Conservation (phyloP, 2,888 invertebrate species). For the Eupelmus urozonus region DNA sequence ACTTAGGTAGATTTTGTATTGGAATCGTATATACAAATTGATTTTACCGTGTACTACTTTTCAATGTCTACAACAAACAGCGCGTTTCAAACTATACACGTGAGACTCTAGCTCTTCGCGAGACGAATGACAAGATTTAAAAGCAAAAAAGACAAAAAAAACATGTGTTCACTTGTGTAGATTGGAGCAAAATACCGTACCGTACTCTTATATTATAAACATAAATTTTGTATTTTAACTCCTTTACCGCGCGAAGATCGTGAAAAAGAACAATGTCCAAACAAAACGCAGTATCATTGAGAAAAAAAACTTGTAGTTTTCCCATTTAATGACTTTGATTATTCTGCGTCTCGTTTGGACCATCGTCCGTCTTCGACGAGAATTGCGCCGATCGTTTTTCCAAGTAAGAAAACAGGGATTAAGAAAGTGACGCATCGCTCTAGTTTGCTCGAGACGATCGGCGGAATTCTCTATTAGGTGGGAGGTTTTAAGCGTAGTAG, state of each 20-base stretch:
- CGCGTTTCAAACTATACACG: conserved; percentile 49
- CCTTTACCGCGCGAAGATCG: not conserved
- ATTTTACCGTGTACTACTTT: conserved; percentile 38
- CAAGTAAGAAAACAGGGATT: not conserved
- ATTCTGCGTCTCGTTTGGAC: conserved; percentile 6
- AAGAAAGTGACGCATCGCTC: too few species aligned
- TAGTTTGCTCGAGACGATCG: not conserved
- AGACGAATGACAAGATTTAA: conserved; percentile 19
- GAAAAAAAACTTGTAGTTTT: not conserved
- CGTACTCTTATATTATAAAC: conserved; percentile 27
- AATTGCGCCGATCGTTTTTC: conserved; percentile 26
- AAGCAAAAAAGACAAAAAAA: conserved; percentile 14
- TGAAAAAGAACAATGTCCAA: not conserved
- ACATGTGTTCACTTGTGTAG: conserved; percentile 54
- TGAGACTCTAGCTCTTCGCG: conserved; percentile 42
- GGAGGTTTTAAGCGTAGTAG: too few species aligned
- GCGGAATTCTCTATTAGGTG: too few species aligned
- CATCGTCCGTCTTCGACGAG: conserved; percentile 18
- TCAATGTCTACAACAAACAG: conserved; percentile 29
- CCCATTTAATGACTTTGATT: conserved; percentile 1
- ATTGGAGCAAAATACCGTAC: conserved; percentile 42
- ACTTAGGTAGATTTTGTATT: conserved; percentile 31
- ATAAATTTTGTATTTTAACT: conserved; percentile 36
- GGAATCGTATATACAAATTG: not conserved
- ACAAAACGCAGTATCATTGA: not conserved